Evolutionary conservation across 2,113 vertebrate species (phyloP).

Genomic region (Anoura caudifer): DNA sequence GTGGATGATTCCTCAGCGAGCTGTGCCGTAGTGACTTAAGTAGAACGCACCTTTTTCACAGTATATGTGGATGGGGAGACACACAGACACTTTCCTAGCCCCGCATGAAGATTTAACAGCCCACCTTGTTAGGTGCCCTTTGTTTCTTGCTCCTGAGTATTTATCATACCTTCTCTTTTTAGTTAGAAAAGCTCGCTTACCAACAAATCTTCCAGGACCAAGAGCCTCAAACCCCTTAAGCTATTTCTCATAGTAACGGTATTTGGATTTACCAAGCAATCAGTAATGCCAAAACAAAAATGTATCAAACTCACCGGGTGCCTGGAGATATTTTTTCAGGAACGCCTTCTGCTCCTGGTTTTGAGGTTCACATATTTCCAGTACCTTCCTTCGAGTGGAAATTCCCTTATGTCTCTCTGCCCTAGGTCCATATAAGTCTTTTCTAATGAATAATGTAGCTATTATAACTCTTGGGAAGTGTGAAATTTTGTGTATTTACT

Average conservation of each 20-base stretch:
- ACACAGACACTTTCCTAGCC: background rate
- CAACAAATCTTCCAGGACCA: background rate
- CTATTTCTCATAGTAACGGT: background rate
- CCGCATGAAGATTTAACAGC: background rate
- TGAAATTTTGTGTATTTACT: conserved; percentile 73
- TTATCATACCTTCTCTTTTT: background rate
- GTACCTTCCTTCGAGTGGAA: conserved; percentile 30
- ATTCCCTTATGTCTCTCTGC: conserved; percentile 55
- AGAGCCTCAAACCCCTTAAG: background rate
- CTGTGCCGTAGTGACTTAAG: background rate
- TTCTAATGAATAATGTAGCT: conserved; percentile 61
- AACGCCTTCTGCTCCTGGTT: conserved; percentile 25
- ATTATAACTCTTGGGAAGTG: conserved; percentile 63
- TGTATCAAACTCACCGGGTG: background rate
- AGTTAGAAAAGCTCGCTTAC: background rate
- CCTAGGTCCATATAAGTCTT: conserved; percentile 58
- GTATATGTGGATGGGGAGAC: background rate
- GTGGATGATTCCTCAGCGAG: conserved; percentile 4
- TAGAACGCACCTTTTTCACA: background rate
- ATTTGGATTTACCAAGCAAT: background rate
- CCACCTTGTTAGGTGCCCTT: background rate
- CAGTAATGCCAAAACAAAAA: background rate
- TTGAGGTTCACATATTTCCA: conserved; percentile 40
- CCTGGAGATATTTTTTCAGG: background rate
- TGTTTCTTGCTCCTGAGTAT: background rate